Base-by-base conservation (phyloP, 2,113 vertebrate genomes). In the Helogale parvula region DNA sequence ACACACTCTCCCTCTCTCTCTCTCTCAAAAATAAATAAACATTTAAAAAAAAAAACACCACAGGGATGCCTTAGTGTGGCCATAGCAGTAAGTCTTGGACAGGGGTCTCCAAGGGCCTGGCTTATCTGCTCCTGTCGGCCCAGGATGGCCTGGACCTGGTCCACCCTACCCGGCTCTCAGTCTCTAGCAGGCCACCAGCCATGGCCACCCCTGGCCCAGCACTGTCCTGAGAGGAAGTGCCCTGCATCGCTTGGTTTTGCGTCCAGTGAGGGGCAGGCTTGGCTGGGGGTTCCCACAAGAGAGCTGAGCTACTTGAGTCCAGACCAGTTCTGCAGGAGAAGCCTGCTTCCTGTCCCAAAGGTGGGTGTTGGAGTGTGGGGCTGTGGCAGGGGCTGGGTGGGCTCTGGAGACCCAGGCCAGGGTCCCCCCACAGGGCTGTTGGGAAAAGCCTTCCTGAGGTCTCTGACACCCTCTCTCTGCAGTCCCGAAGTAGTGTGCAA, bases 401-500 rank as follows among this genome's bases (percentile, higher is more conserved):
- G 66, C 29, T 83, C 87, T 5, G 0, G 50, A 17, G 52, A 35
- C 29, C 4, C 45, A 38, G 21, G 91, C n/a, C 33, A 19, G 13
- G 52, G 13, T 5, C 33, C 74, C 45, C 16, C 92, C 27, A 7
- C 81, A 38, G 35, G 83, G 23, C 13, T 0, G 54, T n/a, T 1
- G 11, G 54, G 88, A 50, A 45, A 33, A 38, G 65, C 0, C 66
- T 87, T 41, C 84, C 27, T 92, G 90, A 87, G 90, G n/a, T 97
- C 87, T 95, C 57, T 97, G 45, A 90, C 68, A 47, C 60, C 84
- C 38, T 97, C 38, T 96, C 94, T 95, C 90, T 10, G 9, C 98
- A 99, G 99, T 99, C 99, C 4, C 98, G 99, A 98, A 99, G 99
- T 96, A 99, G 99, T 0, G 96, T 99, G 88, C 99, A 99, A 96